Percentiles rank a stretch among this genome's conserved stretches.
phyloP scores from a whole-genome alignment of 2,888 invertebrate genomes.

The Trichacis sp. region DNA sequence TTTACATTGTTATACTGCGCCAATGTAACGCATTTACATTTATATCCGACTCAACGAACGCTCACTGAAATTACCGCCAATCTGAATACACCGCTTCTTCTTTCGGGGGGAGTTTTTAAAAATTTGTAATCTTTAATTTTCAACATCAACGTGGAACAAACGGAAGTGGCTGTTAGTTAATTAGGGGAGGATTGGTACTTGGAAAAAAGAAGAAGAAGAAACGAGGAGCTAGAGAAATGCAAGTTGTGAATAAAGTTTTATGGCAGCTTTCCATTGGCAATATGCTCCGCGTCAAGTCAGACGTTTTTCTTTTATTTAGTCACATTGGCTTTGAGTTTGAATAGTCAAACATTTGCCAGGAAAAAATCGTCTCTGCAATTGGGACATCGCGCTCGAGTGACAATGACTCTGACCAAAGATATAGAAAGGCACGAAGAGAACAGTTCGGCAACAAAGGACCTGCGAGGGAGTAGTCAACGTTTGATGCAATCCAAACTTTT shows the following conservation, averaged over 20 bases:
- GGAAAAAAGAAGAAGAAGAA: neutral
- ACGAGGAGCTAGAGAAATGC: neutral
- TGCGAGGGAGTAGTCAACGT: conserved; percentile 37
- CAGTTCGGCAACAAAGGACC: conserved; percentile 44
- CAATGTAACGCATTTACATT: neutral
- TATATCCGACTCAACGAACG: neutral
- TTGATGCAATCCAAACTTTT: conserved; percentile 64
- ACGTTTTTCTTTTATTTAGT: conserved; percentile 12
- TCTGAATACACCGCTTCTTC: neutral
- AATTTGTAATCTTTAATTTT: neutral
- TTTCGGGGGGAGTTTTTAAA: neutral
- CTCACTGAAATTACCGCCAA: neutral
- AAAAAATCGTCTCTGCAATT: conserved; percentile 35
- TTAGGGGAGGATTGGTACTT: neutral
- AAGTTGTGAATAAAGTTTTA: conserved; percentile 18
- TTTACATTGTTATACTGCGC: too few species aligned
- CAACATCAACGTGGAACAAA: neutral
- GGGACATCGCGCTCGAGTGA: conserved; percentile 14
- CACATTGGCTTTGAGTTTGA: conserved; percentile 19
- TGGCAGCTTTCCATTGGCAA: conserved; percentile 17
- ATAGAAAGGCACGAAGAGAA: conserved; percentile 7
- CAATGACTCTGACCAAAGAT: conserved; percentile 15
- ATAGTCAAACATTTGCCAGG: conserved; percentile 35
- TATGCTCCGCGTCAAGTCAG: neutral
- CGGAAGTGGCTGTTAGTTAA: conserved; percentile 1